Evolutionary conservation across 1,140 invertebrate genomes (phyloP).

Genomic region (Ceratina australensis): DNA sequence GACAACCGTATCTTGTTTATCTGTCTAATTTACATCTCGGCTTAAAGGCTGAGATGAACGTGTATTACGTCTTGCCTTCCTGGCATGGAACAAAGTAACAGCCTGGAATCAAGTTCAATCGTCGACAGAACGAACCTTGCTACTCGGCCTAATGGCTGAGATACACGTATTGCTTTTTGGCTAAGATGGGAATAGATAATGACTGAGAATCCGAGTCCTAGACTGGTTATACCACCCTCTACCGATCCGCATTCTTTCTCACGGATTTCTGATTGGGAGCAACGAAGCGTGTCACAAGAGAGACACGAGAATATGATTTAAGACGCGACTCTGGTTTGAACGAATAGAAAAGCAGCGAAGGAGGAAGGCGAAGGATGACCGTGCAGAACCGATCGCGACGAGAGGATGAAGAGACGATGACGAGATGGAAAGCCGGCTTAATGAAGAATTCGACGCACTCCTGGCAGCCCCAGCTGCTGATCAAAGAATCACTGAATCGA

Average conservation of each 20-base stretch:
- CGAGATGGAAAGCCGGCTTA: constrained; percentile 60
- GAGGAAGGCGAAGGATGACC: constrained; percentile 46
- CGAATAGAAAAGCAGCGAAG: constrained; percentile 39
- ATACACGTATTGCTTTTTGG: no score
- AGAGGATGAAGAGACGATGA: constrained; percentile 59
- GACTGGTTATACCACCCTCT: neutral
- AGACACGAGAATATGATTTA: constrained; percentile 53
- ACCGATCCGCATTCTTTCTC: constrained; percentile 32
- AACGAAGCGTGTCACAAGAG: constrained; percentile 38
- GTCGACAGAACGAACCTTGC: no score
- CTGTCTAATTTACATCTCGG: no score
- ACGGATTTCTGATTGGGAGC: constrained; percentile 39
- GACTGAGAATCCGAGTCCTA: no score
- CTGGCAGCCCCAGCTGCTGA: constrained; percentile 48
- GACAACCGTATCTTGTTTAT: no score
- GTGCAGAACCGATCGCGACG: constrained; percentile 50
- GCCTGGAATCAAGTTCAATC: no score
- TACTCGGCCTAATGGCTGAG: no score
- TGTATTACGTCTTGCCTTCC: no score
- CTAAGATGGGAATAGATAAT: no score
- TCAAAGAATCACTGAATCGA: constrained; percentile 62
- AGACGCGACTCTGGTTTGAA: constrained; percentile 52
- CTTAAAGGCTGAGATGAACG: no score
- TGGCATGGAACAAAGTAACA: no score
- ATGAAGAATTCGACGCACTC: constrained; percentile 60